Conservation (phyloP, 2,888 invertebrate genomes). For the Trichogramma dendrolimi region DNA sequence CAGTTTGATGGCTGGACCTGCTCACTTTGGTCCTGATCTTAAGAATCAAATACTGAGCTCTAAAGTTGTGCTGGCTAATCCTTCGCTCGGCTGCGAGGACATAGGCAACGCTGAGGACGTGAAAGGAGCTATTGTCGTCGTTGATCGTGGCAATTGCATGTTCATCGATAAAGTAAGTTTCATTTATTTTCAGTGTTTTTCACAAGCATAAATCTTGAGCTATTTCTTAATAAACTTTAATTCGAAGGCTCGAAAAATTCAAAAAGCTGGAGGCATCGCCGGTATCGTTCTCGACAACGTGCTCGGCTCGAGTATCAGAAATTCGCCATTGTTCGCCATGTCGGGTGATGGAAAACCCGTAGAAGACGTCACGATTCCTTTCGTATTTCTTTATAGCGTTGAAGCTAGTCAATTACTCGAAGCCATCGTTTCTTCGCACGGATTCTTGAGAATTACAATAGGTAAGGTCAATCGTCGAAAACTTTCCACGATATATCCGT, state of each 20-base stretch:
- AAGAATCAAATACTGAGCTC: constrained; percentile 64
- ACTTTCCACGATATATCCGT: constrained; percentile 12
- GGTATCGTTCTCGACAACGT: constrained; percentile 85
- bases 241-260: constrained; percentile 69
- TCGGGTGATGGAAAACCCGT: constrained; percentile 77
- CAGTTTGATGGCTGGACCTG: constrained; percentile 74
- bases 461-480: constrained; percentile 34
- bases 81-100: constrained; percentile 65
- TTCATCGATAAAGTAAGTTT: constrained; percentile 79
- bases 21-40: constrained; percentile 82
- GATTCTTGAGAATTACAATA: constrained; percentile 42
- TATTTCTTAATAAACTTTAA: constrained; percentile 2
- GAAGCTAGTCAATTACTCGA: constrained; percentile 70
- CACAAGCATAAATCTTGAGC: not conserved
- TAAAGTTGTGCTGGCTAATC: constrained; percentile 63
- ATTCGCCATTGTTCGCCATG: constrained; percentile 90
- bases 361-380: constrained; percentile 81
- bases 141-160: constrained; percentile 89
- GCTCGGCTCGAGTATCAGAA: constrained; percentile 68
- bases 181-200: not conserved
- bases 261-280: constrained; percentile 76
- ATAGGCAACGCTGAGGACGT: constrained; percentile 61
- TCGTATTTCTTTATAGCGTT: constrained; percentile 81
- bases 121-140: constrained; percentile 74
- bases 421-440: constrained; percentile 51